Conservation (phyloP, 1,140 invertebrate genomes). For the Drosophila azteca region DNA sequence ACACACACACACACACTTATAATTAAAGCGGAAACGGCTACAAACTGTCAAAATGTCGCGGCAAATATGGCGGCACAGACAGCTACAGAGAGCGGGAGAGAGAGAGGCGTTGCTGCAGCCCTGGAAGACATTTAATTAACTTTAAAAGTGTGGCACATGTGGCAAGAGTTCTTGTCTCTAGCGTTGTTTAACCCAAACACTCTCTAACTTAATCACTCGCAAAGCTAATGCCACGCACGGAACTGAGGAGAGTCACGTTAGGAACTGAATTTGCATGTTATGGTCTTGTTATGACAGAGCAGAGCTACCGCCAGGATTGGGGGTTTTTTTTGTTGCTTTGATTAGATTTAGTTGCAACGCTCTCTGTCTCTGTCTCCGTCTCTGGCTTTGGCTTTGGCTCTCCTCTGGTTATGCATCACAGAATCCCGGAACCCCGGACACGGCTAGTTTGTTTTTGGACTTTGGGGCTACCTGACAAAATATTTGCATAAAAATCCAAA, state of each 20-base stretch:
- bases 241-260: constrained; percentile 21
- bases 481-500: constrained; percentile 76
- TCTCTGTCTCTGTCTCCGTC: constrained; percentile 18
- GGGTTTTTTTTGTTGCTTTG: constrained; percentile 57
- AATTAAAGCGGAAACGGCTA: constrained; percentile 59
- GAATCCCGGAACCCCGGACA: constrained; percentile 1
- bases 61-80: constrained; percentile 19
- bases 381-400: constrained; percentile 3
- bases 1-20: constrained; percentile 16
- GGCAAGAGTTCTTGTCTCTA: constrained; percentile 14
- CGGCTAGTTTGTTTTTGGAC: constrained; percentile 57
- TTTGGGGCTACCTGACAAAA: constrained; percentile 66
- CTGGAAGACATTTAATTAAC: constrained; percentile 67
- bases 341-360: constrained; percentile 71
- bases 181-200: constrained; percentile 39
- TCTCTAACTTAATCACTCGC: constrained; percentile 61
- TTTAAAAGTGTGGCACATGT: constrained; percentile 57
- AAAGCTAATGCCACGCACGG: constrained; percentile 22
- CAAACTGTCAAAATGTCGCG: constrained; percentile 64
- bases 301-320: constrained; percentile 25
- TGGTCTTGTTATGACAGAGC: constrained; percentile 44
- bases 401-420: constrained; percentile 6
- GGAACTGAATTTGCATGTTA: constrained; percentile 63
- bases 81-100: neutral
- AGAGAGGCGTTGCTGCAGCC: neutral